These are phyloP conservation scores for Eulithis testata DNA, from an alignment of 2,888 invertebrate species.

Conservation along the genomic window DNA sequence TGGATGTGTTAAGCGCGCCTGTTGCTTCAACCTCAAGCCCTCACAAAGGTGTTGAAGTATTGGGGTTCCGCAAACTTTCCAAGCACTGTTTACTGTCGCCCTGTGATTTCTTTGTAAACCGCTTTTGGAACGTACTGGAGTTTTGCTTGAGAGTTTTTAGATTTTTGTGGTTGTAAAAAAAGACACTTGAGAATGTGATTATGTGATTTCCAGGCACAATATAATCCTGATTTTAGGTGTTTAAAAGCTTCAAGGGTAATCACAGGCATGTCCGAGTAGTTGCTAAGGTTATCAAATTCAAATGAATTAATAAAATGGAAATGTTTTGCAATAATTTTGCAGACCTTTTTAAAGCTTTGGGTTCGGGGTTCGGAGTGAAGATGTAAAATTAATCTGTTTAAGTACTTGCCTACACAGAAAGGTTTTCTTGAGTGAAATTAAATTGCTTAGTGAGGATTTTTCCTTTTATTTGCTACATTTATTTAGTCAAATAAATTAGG, in stretches of 20 bases:
- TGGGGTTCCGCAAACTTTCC: slow-evolving; percentile 39
- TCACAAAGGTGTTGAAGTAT: slow-evolving; percentile 46
- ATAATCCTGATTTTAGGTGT: too few species aligned
- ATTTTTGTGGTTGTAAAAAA: not conserved
- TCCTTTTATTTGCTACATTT: not conserved
- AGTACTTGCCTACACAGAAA: not conserved
- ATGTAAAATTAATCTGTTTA: not conserved
- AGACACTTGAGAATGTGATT: too few species aligned
- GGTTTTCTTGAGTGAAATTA: not conserved
- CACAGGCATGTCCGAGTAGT: too few species aligned
- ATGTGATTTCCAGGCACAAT: too few species aligned
- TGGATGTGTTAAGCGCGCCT: slow-evolving; percentile 45
- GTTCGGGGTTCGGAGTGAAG: not conserved
- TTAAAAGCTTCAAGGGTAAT: too few species aligned
- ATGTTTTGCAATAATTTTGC: not conserved
- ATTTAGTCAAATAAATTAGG: not conserved
- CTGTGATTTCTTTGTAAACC: slow-evolving; percentile 26
- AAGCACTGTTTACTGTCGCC: slow-evolving; percentile 26
- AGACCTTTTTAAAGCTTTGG: not conserved
- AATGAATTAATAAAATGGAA: not conserved
- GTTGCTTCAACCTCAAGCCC: slow-evolving; percentile 49
- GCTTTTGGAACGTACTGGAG: slow-evolving; percentile 11
- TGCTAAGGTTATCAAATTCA: too few species aligned
- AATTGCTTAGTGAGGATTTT: not conserved
- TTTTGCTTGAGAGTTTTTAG: slow-evolving; percentile 11